phyloP scores from a whole-genome alignment of 2,888 invertebrate species.

The Callyntrura sp. region DNA sequence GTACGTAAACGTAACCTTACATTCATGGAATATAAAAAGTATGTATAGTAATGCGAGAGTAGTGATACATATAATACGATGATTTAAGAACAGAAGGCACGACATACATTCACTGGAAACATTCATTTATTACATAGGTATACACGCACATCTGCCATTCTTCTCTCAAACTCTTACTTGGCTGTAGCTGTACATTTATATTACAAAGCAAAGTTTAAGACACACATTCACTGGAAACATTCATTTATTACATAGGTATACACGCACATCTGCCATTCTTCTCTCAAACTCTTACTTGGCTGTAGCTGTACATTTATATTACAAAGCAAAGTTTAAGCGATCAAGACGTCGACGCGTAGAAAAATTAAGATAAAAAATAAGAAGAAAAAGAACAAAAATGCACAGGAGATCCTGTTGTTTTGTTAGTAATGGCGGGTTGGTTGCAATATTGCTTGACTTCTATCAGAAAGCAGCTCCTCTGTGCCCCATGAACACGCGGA shows the following conservation, averaged over 20 bases:
- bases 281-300: not conserved
- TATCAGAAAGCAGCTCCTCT: not conserved
- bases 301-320: too few species aligned
- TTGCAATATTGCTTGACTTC: constrained; percentile 17
- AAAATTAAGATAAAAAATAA: too few species aligned
- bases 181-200: not conserved
- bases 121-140: not conserved
- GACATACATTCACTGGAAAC: not conserved
- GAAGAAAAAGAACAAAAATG: not conserved
- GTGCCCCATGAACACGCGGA: too few species aligned
- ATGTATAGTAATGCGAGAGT: not conserved
- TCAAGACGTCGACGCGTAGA: too few species aligned
- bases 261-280: constrained; percentile 30
- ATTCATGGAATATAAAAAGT: not conserved
- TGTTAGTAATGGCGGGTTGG: not conserved
- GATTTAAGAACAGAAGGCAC: constrained; percentile 38
- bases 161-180: not conserved
- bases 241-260: not conserved
- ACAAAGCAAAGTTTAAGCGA: not conserved
- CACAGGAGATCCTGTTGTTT: constrained; percentile 52
- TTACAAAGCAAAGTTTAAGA: not conserved
- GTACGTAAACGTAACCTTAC: not conserved
- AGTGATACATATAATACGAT: not conserved
- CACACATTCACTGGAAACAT: not conserved
- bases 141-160: constrained; percentile 19